phyloP scores from a whole-genome alignment of 2,888 invertebrate species.

The Leptinotarsa haldemani region DNA sequence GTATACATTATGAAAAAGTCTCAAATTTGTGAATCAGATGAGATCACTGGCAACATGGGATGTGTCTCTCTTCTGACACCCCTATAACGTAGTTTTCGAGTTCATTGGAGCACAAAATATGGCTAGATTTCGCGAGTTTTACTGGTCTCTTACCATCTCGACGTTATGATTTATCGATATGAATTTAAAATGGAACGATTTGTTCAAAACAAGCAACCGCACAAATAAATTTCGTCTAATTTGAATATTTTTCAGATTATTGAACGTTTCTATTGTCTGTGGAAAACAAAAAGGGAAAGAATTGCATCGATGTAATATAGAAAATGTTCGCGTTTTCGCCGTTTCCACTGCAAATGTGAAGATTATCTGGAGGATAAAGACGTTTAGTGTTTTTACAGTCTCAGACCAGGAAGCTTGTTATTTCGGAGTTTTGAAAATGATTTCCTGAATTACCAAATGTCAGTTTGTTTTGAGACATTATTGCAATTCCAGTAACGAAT shows the following conservation, averaged over 20 bases:
- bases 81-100: slow-evolving; percentile 62
- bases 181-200: slow-evolving; percentile 43
- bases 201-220: slow-evolving; percentile 40
- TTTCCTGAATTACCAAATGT: not conserved
- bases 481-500: too few relatives aligned
- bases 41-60: slow-evolving; percentile 25
- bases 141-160: slow-evolving; percentile 46
- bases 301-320: slow-evolving; percentile 2
- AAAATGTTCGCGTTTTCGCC: not conserved
- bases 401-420: not conserved
- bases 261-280: slow-evolving; percentile 7
- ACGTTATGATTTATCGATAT: slow-evolving; percentile 51
- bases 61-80: slow-evolving; percentile 51
- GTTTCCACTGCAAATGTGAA: not conserved
- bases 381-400: not conserved
- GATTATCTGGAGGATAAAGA: slow-evolving; percentile 2
- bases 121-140: slow-evolving; percentile 60
- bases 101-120: slow-evolving; percentile 64
- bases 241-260: slow-evolving; percentile 36
- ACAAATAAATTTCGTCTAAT: slow-evolving; percentile 35
- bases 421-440: not conserved
- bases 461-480: too few relatives aligned
- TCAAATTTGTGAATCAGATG: not conserved
- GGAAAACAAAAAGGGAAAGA: not conserved
- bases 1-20: too few relatives aligned